Conservation (phyloP, 2,113 vertebrate species). For the Phyllostomus discolor region DNA sequence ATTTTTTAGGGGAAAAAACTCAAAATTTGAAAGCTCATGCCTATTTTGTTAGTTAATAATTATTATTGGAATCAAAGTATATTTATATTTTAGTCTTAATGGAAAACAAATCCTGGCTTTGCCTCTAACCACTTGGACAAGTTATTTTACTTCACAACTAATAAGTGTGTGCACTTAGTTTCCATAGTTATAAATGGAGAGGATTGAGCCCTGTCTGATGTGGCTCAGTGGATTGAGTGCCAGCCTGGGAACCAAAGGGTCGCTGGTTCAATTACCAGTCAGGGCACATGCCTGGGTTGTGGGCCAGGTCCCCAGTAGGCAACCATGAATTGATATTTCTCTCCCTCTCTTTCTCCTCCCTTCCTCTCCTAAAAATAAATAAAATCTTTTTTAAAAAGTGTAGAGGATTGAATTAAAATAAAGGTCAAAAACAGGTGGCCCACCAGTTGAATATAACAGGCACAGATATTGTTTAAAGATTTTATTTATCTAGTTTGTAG, state of each 20-base stretch:
- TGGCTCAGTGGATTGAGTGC: no score
- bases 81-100: neutral
- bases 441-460: neutral
- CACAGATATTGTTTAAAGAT: neutral
- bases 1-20: neutral
- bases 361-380: no score
- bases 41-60: neutral
- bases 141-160: neutral
- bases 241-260: no score
- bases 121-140: neutral
- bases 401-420: neutral
- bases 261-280: no score
- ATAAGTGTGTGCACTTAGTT: neutral
- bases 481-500: no score
- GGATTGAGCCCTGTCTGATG: neutral
- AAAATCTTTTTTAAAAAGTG: neutral
- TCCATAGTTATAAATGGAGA: neutral
- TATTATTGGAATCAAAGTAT: neutral
- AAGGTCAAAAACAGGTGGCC: neutral
- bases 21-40: neutral
- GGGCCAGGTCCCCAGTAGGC: no score
- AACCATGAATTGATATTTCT: no score
- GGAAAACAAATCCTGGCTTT: slow-evolving; percentile 1
- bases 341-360: no score
- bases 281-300: no score